These are phyloP conservation scores for Pseudococcus longispinus DNA, from an alignment of 2,888 invertebrate genomes.

Conservation along the genomic window DNA sequence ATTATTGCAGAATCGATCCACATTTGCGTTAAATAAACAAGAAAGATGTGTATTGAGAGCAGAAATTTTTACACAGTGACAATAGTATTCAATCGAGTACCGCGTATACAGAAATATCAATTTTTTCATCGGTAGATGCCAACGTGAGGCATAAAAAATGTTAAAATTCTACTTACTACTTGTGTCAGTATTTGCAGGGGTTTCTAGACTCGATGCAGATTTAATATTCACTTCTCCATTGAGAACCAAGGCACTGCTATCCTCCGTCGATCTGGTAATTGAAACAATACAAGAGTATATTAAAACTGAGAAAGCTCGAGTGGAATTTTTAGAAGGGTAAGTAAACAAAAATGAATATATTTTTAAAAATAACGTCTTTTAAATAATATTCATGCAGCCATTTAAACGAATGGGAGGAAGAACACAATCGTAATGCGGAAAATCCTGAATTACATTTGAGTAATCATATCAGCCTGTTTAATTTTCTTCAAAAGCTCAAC, in stretches of 20 bases:
- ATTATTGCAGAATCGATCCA: not conserved
- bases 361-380: not conserved
- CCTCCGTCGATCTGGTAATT: not conserved
- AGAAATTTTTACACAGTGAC: not conserved
- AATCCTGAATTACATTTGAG: not conserved
- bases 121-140: not conserved
- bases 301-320: not conserved
- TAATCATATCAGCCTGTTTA: not conserved
- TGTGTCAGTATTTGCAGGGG: not conserved
- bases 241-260: not conserved
- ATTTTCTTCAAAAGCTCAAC: not conserved
- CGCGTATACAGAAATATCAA: not conserved
- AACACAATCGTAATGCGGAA: not conserved
- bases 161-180: not conserved
- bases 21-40: not conserved
- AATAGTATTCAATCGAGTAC: not conserved
- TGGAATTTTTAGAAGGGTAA: not conserved
- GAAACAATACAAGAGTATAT: not conserved
- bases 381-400: not conserved
- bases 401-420: not conserved
- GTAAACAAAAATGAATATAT: not conserved
- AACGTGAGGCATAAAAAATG: not conserved
- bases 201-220: not conserved
- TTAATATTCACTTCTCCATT: not conserved
- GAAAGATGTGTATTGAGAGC: not conserved